Conservation (phyloP, 2,888 invertebrate species). For the Rhagophthalmus giganteus region DNA sequence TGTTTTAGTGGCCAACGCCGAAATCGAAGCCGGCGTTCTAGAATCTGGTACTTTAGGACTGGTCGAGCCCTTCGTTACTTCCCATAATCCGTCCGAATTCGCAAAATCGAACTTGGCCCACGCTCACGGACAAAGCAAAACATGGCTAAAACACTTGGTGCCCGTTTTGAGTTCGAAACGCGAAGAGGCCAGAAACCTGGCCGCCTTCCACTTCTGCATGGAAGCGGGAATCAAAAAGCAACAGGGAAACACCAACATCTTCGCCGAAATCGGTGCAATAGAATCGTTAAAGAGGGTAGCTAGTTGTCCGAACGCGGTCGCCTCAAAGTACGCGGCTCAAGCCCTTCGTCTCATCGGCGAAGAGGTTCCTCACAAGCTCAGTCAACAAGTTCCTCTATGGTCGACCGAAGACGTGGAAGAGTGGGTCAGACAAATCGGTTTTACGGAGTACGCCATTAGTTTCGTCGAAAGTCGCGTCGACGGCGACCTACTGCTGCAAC, state of each 20-base stretch:
- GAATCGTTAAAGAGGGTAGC: constrained; percentile 95
- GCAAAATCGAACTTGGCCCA: constrained; percentile 90
- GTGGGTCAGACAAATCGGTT: constrained; percentile 98
- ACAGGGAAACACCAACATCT: constrained; percentile 88
- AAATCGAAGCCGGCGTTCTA: constrained; percentile 94
- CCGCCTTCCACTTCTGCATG: constrained; percentile 99
- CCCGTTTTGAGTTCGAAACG: constrained; percentile 93
- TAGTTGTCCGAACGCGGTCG: constrained; percentile 96
- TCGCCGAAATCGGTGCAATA: constrained; percentile 92
- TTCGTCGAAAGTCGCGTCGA: constrained; percentile 94
- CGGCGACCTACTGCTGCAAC: constrained; percentile 90
- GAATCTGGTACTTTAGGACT: constrained; percentile 96
- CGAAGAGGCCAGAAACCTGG: constrained; percentile 94
- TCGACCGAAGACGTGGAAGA: constrained; percentile 94
- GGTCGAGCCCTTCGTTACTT: constrained; percentile 94
- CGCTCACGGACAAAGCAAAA: constrained; percentile 94
- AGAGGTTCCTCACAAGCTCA: constrained; percentile 95
- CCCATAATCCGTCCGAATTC: constrained; percentile 94
- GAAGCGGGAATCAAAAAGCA: constrained; percentile 97
- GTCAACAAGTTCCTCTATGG: constrained; percentile 98
- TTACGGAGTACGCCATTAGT: constrained; percentile 77
- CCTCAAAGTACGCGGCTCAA: constrained; percentile 95
- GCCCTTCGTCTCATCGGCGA: constrained; percentile 92
- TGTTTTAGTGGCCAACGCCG: constrained; percentile 94
- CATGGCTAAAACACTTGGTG: constrained; percentile 90